Conservation (phyloP, 2,888 invertebrate species). For the Drosophila mayaguana region DNA sequence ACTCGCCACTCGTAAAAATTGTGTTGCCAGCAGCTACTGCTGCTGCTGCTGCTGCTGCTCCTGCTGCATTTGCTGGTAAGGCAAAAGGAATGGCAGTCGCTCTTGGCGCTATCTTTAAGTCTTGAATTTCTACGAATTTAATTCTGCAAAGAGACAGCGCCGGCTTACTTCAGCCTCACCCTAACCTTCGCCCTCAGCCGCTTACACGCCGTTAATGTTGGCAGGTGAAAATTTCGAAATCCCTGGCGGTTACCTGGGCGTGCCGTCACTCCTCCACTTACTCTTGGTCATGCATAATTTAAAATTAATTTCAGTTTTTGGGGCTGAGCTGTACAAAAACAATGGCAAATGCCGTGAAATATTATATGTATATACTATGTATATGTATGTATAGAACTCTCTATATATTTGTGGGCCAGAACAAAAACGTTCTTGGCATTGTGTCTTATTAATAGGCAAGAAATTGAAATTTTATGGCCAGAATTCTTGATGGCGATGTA, state of each 20-base stretch:
- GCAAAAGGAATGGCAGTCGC: background rate
- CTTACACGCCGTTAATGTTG: conserved; percentile 56
- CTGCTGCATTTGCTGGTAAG: conserved; percentile 24
- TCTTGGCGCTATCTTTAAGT: conserved; percentile 41
- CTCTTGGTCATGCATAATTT: conserved; percentile 75
- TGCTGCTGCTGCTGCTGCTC: background rate
- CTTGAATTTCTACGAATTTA: conserved; percentile 39
- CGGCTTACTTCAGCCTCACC: background rate
- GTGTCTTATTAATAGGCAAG: conserved; percentile 68
- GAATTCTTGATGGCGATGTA: conserved; percentile 15
- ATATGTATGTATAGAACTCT: conserved; percentile 17
- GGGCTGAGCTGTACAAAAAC: conserved; percentile 32
- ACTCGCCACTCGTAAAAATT: conserved; percentile 68
- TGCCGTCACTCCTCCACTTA: conserved; percentile 50
- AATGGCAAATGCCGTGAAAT: conserved; percentile 56
- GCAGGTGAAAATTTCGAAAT: conserved; percentile 77
- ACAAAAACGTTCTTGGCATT: conserved; percentile 40
- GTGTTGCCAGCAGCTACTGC: conserved; percentile 35
- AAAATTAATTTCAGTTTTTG: conserved; percentile 71
- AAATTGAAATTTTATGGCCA: conserved; percentile 72
- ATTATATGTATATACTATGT: conserved; percentile 44
- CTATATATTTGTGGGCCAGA: conserved; percentile 4
- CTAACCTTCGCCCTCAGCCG: background rate
- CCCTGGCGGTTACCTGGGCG: conserved; percentile 65
- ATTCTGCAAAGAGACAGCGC: conserved; percentile 34